phyloP scores from a whole-genome alignment of 1,140 invertebrate genomes.

The Philaenus spumarius region DNA sequence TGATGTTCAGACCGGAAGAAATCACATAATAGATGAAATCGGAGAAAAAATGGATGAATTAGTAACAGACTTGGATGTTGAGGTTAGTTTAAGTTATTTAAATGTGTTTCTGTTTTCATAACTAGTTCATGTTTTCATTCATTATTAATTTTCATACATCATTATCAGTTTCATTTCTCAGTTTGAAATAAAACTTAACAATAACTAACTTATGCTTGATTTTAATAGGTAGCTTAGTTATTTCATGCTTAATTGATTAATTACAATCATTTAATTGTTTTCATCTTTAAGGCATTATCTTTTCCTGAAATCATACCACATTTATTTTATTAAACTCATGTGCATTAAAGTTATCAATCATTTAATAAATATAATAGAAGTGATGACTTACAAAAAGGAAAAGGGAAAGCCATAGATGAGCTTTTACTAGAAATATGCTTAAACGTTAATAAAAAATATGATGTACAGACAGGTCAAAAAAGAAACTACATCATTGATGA shows the following conservation, averaged over 20 bases:
- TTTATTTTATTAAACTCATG: background rate
- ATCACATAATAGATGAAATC: constrained; percentile 74
- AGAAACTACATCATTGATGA: constrained; percentile 71
- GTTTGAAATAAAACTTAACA: too few species aligned
- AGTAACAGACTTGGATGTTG: constrained; percentile 68
- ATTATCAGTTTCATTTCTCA: too few species aligned
- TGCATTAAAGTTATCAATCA: too few species aligned
- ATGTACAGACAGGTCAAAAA: constrained; percentile 52
- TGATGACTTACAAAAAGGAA: background rate
- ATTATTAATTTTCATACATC: too few species aligned
- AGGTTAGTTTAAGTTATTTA: constrained; percentile 35
- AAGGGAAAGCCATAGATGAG: too few species aligned
- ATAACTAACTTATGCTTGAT: too few species aligned
- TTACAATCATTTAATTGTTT: background rate
- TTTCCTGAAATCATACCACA: background rate
- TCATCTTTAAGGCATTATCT: background rate
- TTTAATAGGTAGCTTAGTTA: too few species aligned
- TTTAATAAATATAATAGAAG: too few species aligned
- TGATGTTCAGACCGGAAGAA: constrained; percentile 60
- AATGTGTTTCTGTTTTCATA: too few species aligned
- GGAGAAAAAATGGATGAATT: constrained; percentile 76
- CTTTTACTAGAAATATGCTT: too few species aligned
- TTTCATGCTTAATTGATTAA: too few species aligned
- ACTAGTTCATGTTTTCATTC: too few species aligned
- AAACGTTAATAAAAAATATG: constrained; percentile 42